phyloP scores from a whole-genome alignment of 2,113 vertebrate genomes.

The Columba janthina region DNA sequence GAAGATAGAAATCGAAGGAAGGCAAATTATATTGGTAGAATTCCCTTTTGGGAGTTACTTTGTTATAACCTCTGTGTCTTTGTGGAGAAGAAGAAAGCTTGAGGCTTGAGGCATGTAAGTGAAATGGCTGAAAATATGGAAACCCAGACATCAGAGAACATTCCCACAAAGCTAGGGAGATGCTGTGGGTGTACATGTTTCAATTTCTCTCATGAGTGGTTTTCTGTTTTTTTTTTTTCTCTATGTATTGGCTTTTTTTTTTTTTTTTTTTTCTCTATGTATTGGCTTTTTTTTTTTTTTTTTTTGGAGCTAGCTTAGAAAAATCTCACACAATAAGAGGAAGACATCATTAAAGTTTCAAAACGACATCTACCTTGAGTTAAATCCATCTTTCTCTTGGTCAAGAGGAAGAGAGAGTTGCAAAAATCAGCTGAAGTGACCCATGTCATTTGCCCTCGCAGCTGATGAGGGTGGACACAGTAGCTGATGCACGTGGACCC shows the following conservation, averaged over 20 bases:
- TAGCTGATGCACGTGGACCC: not conserved
- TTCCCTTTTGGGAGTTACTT: not conserved
- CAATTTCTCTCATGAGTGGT: not conserved
- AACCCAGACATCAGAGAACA: not conserved
- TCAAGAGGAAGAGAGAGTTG: not conserved
- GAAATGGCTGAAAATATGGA: not conserved
- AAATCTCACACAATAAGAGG: not conserved
- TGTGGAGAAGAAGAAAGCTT: not conserved
- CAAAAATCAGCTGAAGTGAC: not conserved
- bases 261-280: not conserved
- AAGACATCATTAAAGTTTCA: not conserved
- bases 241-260: not conserved
- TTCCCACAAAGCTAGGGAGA: not conserved
- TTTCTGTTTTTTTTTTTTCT: not conserved
- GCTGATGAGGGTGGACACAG: not conserved
- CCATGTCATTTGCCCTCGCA: not conserved
- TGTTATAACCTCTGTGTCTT: not conserved
- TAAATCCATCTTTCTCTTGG: not conserved
- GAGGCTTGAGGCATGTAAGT: not conserved
- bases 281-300: not conserved
- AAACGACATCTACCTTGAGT: not conserved
- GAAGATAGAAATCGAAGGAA: not conserved
- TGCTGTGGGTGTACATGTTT: not conserved
- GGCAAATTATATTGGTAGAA: not conserved
- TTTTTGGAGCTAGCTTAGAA: not conserved